Conservation (phyloP, 2,113 vertebrate species). For the human (Homo sapiens) region GRCh38 chr1:167070001-167070500, state of each 20-base stretch:
- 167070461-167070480: not conserved
- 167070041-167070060: not conserved
- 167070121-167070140: fast-evolving
- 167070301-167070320: not conserved
- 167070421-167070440: not conserved
- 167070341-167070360: not conserved
- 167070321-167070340: not conserved
- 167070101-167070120: not conserved
- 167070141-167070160: too few species aligned
- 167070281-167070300: not conserved
- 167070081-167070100: not conserved
- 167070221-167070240: too few species aligned
- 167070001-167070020: not conserved
- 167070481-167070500: not conserved
- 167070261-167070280: not conserved
- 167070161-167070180: not conserved
- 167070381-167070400: too few species aligned
- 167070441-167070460: not conserved
- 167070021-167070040: not conserved
- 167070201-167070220: not conserved
- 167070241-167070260: not conserved
- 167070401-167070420: not conserved
- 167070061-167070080: not conserved
- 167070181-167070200: not conserved
- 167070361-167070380: not conserved